Conservation (phyloP, 2,797 vertebrate genomes). For the Halcyon chelicuti region DNA sequence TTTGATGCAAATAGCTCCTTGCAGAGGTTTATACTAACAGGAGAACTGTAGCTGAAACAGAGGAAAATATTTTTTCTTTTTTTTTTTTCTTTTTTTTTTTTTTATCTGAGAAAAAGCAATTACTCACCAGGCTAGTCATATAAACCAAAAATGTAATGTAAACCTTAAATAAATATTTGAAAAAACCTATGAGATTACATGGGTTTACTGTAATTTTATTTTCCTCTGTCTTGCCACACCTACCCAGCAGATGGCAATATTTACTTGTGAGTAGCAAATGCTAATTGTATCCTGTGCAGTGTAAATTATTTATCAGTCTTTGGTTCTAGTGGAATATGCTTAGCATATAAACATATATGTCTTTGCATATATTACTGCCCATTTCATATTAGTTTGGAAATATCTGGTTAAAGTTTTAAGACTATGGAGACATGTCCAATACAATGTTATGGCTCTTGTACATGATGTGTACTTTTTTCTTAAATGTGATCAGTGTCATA, state of each 20-base stretch:
- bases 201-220: neutral
- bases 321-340: neutral
- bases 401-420: neutral
- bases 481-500: neutral
- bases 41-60: neutral
- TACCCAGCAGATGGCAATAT: slow-evolving; percentile 48
- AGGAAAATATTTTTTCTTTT: neutral
- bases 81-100: neutral
- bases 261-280: neutral
- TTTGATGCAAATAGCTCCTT: neutral
- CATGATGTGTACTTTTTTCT: neutral
- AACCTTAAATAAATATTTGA: neutral
- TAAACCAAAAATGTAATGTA: neutral
- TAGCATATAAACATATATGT: neutral
- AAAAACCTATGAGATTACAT: neutral
- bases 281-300: neutral
- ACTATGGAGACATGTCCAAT: neutral
- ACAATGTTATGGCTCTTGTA: neutral
- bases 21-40: neutral
- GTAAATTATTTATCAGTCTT: neutral
- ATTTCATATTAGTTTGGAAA: neutral
- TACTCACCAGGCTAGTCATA: neutral
- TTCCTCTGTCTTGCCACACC: neutral
- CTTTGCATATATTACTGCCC: neutral
- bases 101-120: neutral